Base-by-base conservation (phyloP, 1,140 invertebrate species). In the Drosophila pectinifera region DNA sequence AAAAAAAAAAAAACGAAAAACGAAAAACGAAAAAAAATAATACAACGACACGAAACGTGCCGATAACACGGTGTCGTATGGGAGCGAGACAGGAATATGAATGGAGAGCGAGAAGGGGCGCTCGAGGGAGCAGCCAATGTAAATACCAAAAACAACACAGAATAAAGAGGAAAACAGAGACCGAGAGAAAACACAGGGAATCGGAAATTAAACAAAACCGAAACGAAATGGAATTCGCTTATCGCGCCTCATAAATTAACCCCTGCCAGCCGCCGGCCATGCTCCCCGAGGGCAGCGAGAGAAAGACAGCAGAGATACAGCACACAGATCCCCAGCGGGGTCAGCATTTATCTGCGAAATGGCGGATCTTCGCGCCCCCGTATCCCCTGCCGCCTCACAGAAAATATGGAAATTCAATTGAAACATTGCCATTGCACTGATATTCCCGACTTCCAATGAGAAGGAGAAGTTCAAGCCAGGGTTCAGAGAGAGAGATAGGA, bases 201-300 rank as follows among this genome's bases (percentile, higher is more conserved):
- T 88, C 83, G 83, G 84, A 88, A 88, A 88, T 88, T 88, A 88
- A 88, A 88, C 83, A 88, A 88, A 88, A 83, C 84, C 83, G 80
- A 89, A 88, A 83, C 83, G 83, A 88, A 88, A 88, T 88, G 83
- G 83, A 88, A 88, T 88, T 88, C 84, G 83, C 83, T 88, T 88
- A 88, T 88, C 83, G 83, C 83, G 83, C 84, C 83, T 89, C 83
- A 89, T 88, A 88, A 88, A 88, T 88, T 88, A 89, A 88, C 83
- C 79, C 83, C 89, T 78, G 85, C 63, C 84, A 83, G 84, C 83
- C 70, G 74, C 67, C 79, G 75, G 70, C 65, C 68, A 72, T 72
- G 68, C 57, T 57, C 14, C 61, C 14, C 61, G 45, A 64, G 59
- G 2, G 59, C 14, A 7, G 28, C 26, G 11, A 31, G 48, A 28